Percentiles rank a stretch among this genome's conserved stretches.
phyloP scores from a whole-genome alignment of 2,888 invertebrate genomes.

The Epirrhoe tristata region DNA sequence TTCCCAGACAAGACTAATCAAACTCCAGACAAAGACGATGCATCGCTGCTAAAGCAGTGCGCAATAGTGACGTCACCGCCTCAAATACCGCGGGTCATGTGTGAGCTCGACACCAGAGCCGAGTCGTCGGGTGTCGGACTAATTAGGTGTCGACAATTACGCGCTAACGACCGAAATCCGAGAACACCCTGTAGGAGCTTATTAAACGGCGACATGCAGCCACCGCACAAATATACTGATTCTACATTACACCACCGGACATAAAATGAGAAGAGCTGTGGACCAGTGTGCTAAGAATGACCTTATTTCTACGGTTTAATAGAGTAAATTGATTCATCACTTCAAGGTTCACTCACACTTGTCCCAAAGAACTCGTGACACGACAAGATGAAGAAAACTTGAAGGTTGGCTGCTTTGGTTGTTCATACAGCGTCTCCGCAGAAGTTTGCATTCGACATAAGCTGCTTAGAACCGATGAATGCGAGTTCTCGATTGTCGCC shows the following conservation, averaged over 20 bases:
- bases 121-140: conserved; percentile 68
- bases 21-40: conserved; percentile 24
- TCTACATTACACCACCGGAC: conserved; percentile 17
- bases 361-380: no score
- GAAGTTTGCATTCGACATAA: conserved; percentile 28
- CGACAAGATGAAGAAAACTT: no score
- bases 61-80: conserved; percentile 47
- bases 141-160: conserved; percentile 82
- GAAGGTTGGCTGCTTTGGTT: background rate
- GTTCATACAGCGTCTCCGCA: conserved; percentile 14
- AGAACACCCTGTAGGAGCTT: conserved; percentile 64
- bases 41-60: conserved; percentile 28
- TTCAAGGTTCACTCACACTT: no score
- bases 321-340: no score
- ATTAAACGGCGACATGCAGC: conserved; percentile 69
- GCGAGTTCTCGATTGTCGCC: conserved; percentile 24
- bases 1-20: conserved; percentile 30
- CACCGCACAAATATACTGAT: conserved; percentile 43
- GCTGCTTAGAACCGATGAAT: conserved; percentile 25
- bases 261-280: conserved; percentile 6
- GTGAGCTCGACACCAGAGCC: conserved; percentile 71
- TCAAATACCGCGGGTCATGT: conserved; percentile 75
- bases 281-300: background rate
- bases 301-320: no score
- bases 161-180: conserved; percentile 80